phyloP scores from a whole-genome alignment of 2,797 vertebrate species.

The Chlorospingus flavigularis region DNA sequence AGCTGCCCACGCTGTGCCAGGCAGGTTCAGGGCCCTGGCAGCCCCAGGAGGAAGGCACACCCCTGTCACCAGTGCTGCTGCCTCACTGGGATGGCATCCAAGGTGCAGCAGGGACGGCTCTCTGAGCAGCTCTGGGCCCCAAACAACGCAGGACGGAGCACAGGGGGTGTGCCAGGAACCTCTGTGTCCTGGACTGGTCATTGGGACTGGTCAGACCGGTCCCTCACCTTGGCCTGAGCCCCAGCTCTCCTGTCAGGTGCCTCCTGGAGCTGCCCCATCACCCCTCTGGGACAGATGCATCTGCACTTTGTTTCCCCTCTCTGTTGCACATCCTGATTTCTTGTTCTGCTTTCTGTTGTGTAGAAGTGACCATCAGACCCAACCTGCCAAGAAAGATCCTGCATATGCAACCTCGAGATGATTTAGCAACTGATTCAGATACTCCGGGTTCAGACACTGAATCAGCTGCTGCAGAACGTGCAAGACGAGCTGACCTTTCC shows the following conservation, averaged over 20 bases:
- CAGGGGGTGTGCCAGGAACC: neutral
- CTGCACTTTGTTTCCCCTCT: neutral
- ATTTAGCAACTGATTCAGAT: neutral
- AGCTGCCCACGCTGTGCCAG: fast-evolving
- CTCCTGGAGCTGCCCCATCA: neutral
- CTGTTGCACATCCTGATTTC: neutral
- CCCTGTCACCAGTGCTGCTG: fast-evolving
- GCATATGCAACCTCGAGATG: fast-evolving
- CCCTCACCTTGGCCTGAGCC: fast-evolving
- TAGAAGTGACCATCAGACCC: neutral
- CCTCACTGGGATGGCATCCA: fast-evolving
- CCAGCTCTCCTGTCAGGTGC: fast-evolving
- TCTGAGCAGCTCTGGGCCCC: neutral
- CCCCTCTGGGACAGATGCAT: fast-evolving
- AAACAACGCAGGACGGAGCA: neutral
- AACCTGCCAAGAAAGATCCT: neutral
- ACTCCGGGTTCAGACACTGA: neutral
- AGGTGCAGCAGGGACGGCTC: fast-evolving
- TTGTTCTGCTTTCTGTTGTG: neutral
- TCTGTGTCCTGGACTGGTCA: fast-evolving
- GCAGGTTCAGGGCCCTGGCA: neutral
- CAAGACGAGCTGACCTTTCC: neutral
- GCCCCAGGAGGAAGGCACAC: neutral
- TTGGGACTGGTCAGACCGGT: fast-evolving
- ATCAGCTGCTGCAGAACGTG: fast-evolving